Evolutionary conservation across 1,140 invertebrate genomes (phyloP), one percentile per base, ranked within the genome.

Genomic region (Tetramorium parvispinum): DNA sequence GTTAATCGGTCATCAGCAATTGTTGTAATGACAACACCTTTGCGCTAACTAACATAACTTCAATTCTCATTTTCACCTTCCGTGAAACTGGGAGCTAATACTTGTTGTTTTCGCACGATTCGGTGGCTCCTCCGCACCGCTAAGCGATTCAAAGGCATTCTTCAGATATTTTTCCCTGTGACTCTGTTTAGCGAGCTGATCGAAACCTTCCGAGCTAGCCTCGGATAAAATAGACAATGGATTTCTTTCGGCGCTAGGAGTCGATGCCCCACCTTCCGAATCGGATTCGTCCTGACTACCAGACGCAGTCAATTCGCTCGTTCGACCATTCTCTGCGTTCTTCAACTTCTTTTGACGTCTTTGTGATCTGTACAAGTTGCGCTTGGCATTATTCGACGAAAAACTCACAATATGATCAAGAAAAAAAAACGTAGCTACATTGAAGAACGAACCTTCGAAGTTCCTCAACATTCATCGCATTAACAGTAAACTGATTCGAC

Each of bases 391-490:
- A 51, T 51, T 73, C 16, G 3, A 43, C 4, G 4, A 49, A 65
- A 0, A 2, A 24, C 1, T 32, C 10, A 7, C 1, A 24, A 43
- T 76, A 75, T 4, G 1, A 57, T 40, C n/a, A 3, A 40, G 10
- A 57, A 18, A 21, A 40, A 21, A 57, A 16, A 11, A 40, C 1
- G n/a, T 57, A 76, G n/a, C 13, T 21, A 73, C 21, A 21, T 76
- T 27, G 10, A 51, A 40, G 18, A 79, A 75, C 63, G 37, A 65
- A 94, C 94, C 92, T 97, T 21, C 97, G 95, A 73, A 98, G 94
- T 92, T 98, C 98, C 77, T 98, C 97, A 18, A 97, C 97, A 92
- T 98, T 97, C 96, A 98, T 98, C 57, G 98, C 98, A 92, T 97
- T 98, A 40, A 98, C 97, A 82, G 97, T 98, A 91, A 97, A 98